phyloP scores from a whole-genome alignment of 2,888 invertebrate species.

The Epinotia brunnichana region DNA sequence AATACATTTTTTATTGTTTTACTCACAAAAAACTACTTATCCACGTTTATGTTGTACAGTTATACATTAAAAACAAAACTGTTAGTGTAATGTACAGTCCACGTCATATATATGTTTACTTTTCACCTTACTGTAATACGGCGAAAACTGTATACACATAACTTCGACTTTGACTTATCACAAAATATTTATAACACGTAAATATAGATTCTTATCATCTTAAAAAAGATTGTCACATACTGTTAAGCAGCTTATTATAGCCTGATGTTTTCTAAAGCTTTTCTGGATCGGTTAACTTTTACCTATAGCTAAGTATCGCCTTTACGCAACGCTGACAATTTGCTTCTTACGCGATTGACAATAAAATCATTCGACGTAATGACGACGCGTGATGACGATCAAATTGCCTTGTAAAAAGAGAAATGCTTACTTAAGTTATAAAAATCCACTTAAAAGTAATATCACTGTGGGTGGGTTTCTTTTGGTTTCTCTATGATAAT shows the following conservation, averaged over 20 bases:
- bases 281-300: constrained; percentile 18
- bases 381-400: constrained; percentile 26
- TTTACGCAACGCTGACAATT: constrained; percentile 32
- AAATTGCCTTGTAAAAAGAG: constrained; percentile 41
- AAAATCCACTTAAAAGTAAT: constrained; percentile 12
- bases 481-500: no score
- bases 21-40: no score
- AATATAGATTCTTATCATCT: constrained; percentile 1
- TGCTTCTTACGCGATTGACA: constrained; percentile 33
- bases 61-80: no score
- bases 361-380: constrained; percentile 37
- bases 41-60: no score
- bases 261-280: constrained; percentile 9
- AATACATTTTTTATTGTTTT: no score
- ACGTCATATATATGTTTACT: no score
- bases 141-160: no score
- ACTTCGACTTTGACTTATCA: no score
- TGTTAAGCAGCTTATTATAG: background rate
- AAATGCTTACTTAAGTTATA: constrained; percentile 36
- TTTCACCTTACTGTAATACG: no score
- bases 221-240: background rate
- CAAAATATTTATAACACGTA: background rate
- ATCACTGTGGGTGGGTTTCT: background rate
- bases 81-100: no score
- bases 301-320: constrained; percentile 15